Conservation (phyloP, 1,140 invertebrate genomes). For the Doryteuthis pealeii region DNA sequence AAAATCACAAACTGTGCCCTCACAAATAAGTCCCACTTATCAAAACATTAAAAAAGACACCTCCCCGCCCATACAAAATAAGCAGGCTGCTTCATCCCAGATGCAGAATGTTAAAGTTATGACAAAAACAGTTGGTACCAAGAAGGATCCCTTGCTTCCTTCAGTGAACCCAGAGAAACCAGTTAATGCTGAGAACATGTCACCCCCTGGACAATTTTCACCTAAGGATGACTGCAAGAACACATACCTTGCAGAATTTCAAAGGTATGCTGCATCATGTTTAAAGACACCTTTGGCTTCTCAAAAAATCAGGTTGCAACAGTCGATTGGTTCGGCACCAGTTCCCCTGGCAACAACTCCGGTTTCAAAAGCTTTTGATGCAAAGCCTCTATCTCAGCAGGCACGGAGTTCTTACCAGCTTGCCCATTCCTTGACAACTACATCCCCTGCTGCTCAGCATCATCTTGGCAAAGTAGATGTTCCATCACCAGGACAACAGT, state of each 20-base stretch:
- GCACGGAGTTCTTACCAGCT: background rate
- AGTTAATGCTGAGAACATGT: background rate
- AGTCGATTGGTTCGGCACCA: background rate
- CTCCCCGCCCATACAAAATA: background rate
- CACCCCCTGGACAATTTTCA: background rate
- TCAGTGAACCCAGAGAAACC: background rate
- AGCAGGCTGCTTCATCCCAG: background rate
- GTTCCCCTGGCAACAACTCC: background rate
- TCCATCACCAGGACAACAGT: background rate
- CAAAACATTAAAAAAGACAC: background rate
- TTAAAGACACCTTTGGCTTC: background rate
- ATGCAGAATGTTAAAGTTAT: background rate
- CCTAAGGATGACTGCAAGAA: constrained; percentile 1
- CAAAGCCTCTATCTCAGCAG: background rate
- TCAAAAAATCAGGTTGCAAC: background rate
- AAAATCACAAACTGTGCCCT: background rate
- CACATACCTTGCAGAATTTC: constrained; percentile 8
- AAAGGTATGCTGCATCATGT: constrained; percentile 11
- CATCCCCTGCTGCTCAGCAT: background rate
- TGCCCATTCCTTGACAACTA: background rate
- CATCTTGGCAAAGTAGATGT: background rate
- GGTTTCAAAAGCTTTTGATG: background rate
- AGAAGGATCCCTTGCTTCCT: background rate
- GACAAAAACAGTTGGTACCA: background rate
- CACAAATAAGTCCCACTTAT: background rate